Conservation (phyloP, 2,888 invertebrate species). For the Thecocarcelia acutangulata region DNA sequence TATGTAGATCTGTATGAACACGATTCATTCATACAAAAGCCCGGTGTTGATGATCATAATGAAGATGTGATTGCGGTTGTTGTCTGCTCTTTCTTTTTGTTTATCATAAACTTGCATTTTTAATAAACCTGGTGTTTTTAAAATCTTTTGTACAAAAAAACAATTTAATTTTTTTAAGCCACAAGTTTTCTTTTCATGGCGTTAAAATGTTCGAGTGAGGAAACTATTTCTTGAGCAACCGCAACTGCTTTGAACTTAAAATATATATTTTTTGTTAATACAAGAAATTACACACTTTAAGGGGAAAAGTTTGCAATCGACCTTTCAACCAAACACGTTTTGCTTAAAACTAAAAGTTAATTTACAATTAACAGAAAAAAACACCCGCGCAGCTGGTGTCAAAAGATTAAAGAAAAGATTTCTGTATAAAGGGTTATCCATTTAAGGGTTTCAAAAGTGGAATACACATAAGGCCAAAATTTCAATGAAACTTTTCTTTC, state of each 20-base stretch:
- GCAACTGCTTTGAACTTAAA: neutral
- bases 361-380: constrained; percentile 5
- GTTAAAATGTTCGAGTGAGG: constrained; percentile 12
- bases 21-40: no score
- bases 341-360: neutral
- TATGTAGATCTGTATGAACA: neutral
- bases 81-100: constrained; percentile 8
- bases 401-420: neutral
- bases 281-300: constrained; percentile 2
- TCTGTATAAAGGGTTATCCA: constrained; percentile 1
- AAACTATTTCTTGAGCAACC: constrained; percentile 5
- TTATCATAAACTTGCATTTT: neutral
- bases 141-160: constrained; percentile 4
- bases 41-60: constrained; percentile 2
- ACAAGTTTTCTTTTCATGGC: constrained; percentile 1
- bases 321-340: constrained; percentile 8
- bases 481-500: no score
- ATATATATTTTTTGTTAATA: neutral
- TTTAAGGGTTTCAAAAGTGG: no score
- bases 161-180: constrained; percentile 3
- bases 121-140: constrained; percentile 11
- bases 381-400: neutral
- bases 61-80: constrained; percentile 38
- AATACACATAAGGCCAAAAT: no score
- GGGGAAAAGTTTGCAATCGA: neutral